A percentile compares a stretch with the other conserved stretches of the same genome.
Conservation (phyloP, 2,113 vertebrate species). For the Helogale parvula region DNA sequence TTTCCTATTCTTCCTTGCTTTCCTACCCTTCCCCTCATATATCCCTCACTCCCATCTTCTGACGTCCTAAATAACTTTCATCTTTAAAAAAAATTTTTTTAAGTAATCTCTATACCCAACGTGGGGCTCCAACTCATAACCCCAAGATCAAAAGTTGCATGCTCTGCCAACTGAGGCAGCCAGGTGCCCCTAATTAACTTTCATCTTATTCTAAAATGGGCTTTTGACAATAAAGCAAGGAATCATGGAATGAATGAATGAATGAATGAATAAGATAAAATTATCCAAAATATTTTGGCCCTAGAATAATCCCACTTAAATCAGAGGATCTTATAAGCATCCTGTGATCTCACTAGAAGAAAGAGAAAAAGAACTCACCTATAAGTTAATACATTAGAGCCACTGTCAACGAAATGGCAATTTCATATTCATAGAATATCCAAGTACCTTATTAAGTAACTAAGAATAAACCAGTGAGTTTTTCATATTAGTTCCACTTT, state of each 20-base stretch:
- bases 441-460: constrained; percentile 50
- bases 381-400: constrained; percentile 38
- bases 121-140: too few species aligned
- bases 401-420: constrained; percentile 32
- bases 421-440: constrained; percentile 40
- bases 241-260: neutral
- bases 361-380: constrained; percentile 23
- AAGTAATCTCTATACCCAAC: too few species aligned
- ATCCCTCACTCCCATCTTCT: neutral
- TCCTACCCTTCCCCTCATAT: neutral
- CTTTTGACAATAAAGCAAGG: constrained; percentile 24
- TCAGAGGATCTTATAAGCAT: neutral
- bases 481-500: constrained; percentile 54
- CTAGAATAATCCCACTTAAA: neutral
- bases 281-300: constrained; percentile 2
- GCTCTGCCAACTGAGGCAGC: too few species aligned
- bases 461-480: neutral
- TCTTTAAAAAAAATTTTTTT: neutral
- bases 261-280: neutral
- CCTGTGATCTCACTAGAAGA: neutral
- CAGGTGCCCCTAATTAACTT: neutral
- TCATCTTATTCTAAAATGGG: constrained; percentile 13
- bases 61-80: constrained; percentile 39
- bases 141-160: too few species aligned
- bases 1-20: constrained; percentile 21